phyloP scores from a whole-genome alignment of 2,888 invertebrate genomes.

The Tipula confusa region DNA sequence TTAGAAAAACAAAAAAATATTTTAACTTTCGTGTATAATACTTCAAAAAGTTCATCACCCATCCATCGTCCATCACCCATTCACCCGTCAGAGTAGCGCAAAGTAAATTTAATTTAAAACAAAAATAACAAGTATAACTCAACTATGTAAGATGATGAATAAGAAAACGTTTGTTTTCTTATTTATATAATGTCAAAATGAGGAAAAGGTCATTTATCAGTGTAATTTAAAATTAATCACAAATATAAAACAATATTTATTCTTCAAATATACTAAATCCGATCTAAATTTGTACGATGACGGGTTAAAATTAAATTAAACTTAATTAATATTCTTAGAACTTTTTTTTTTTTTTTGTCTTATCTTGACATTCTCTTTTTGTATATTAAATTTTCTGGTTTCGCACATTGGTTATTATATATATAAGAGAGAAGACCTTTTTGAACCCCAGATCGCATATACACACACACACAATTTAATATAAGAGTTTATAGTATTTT shows the following conservation, averaged over 20 bases:
- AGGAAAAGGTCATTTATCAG: conserved; percentile 14
- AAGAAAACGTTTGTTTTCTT: background rate
- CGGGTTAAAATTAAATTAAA: conserved; percentile 16
- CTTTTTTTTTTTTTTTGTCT: background rate
- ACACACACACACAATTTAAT: background rate
- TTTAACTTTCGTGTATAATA: background rate
- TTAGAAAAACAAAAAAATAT: background rate
- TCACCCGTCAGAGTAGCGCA: too few relatives aligned
- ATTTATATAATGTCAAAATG: background rate
- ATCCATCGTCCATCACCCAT: background rate
- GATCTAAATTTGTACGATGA: background rate
- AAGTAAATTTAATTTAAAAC: conserved; percentile 25
- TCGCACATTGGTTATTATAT: conserved; percentile 5
- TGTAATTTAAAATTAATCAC: conserved; percentile 20
- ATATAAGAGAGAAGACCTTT: background rate
- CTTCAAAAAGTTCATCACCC: background rate
- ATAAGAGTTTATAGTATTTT: background rate
- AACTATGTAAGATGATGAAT: background rate
- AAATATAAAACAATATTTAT: background rate
- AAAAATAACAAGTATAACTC: background rate
- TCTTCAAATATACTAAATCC: background rate
- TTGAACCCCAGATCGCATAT: background rate
- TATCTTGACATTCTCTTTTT: background rate
- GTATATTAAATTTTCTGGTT: background rate
- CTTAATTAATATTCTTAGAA: conserved; percentile 9